phyloP scores from a whole-genome alignment of 2,113 vertebrate genomes.

The Cercopithecus mona region DNA sequence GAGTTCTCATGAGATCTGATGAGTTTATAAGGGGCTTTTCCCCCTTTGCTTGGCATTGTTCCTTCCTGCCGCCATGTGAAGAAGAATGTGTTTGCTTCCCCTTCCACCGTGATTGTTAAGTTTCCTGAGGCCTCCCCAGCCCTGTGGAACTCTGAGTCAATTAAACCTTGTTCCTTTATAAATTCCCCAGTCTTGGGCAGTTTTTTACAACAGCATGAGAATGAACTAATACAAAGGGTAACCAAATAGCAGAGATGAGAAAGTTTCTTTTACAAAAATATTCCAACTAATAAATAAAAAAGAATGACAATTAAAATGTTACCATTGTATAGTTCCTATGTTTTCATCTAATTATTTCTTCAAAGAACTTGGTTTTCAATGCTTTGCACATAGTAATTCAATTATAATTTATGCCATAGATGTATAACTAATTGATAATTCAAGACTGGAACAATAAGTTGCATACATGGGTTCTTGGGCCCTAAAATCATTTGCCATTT shows the following conservation, averaged over 20 bases:
- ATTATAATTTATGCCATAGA: neutral
- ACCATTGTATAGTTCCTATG: neutral
- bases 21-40: too few relatives aligned
- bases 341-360: neutral
- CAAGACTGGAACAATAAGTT: neutral
- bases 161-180: too few relatives aligned
- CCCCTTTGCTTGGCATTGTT: too few relatives aligned
- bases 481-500: neutral
- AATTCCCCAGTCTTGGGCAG: too few relatives aligned
- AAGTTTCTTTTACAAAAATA: neutral
- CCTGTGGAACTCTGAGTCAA: too few relatives aligned
- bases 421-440: neutral
- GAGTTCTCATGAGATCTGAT: too few relatives aligned
- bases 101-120: too few relatives aligned
- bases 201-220: too few relatives aligned
- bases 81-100: too few relatives aligned
- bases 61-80: too few relatives aligned
- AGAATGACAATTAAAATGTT: neutral
- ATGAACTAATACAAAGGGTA: neutral
- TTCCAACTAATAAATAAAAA: neutral
- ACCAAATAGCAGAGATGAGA: neutral
- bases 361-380: neutral
- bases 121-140: too few relatives aligned
- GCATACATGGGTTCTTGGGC: neutral
- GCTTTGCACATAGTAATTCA: neutral